These are phyloP conservation scores for Pristionchus japonicus DNA, from an alignment of 2,888 invertebrate genomes.

Conservation along the genomic window DNA sequence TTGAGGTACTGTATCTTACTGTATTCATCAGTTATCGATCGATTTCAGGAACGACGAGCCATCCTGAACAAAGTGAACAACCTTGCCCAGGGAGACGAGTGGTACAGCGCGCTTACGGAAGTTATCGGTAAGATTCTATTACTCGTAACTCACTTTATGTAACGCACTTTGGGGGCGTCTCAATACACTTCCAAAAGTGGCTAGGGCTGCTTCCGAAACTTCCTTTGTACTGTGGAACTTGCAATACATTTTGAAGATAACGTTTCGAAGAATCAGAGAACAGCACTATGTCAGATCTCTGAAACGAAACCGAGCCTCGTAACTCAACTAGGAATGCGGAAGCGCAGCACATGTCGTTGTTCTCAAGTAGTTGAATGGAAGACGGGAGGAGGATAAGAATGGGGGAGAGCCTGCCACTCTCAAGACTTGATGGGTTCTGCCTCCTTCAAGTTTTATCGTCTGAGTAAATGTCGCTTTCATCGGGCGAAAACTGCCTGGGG, in stretches of 20 bases:
- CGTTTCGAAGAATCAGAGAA: too few relatives aligned
- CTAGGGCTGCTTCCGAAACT: too few relatives aligned
- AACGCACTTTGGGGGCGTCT: too few relatives aligned
- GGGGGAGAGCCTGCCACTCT: not conserved
- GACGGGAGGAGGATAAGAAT: not conserved
- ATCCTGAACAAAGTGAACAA: slow-evolving; percentile 70
- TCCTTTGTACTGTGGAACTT: too few relatives aligned
- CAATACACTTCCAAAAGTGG: not conserved
- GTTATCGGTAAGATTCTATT: slow-evolving; percentile 51
- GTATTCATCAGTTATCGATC: not conserved
- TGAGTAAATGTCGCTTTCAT: not conserved
- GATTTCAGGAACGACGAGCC: slow-evolving; percentile 59
- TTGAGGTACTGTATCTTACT: slow-evolving; percentile 47
- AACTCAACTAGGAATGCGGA: slow-evolving; percentile 16
- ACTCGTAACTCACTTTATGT: too few relatives aligned
- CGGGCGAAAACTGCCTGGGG: not conserved
- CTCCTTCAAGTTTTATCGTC: slow-evolving; percentile 15
- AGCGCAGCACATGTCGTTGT: not conserved
- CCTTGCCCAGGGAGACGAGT: slow-evolving; percentile 68
- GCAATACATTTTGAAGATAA: too few relatives aligned
- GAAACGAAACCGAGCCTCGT: not conserved
- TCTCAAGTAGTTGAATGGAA: not conserved
- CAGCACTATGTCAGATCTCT: not conserved
- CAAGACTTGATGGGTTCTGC: slow-evolving; percentile 24
- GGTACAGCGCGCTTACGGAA: slow-evolving; percentile 69